phyloP scores from a whole-genome alignment of 2,113 vertebrate species.

The Lathamus discolor region DNA sequence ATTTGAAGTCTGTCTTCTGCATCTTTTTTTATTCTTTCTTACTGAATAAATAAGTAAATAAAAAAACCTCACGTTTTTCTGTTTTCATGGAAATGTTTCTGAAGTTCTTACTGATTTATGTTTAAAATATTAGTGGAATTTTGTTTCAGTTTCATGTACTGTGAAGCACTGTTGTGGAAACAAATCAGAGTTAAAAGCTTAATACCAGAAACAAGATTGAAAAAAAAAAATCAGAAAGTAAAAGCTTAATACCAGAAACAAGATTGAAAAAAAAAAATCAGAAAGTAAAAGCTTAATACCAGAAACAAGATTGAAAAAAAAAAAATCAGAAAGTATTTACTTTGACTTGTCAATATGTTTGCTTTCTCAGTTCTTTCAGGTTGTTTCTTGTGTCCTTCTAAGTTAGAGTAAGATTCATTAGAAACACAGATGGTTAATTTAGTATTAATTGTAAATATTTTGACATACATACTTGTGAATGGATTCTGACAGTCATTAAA shows the following conservation, averaged over 20 bases:
- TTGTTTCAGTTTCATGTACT: background rate
- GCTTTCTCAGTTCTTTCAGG: background rate
- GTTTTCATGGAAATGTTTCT: background rate
- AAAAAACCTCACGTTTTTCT: background rate
- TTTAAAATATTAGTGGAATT: background rate
- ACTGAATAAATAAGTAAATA: background rate
- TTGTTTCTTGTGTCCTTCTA: background rate
- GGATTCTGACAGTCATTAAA: background rate
- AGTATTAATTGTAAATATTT: background rate
- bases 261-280: background rate
- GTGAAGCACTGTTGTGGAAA: background rate
- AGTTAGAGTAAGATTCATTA: background rate
- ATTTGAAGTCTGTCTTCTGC: background rate
- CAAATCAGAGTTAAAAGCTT: background rate
- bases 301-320: background rate
- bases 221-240: too few species aligned
- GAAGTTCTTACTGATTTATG: background rate
- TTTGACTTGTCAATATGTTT: background rate
- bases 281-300: background rate
- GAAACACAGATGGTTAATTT: background rate
- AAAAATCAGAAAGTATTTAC: background rate
- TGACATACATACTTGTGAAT: background rate
- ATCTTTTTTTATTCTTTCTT: background rate
- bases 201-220: background rate
- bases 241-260: too few species aligned